Base-by-base conservation (phyloP, 2,113 vertebrate species). In the Oncorhynchus nerka region DNA sequence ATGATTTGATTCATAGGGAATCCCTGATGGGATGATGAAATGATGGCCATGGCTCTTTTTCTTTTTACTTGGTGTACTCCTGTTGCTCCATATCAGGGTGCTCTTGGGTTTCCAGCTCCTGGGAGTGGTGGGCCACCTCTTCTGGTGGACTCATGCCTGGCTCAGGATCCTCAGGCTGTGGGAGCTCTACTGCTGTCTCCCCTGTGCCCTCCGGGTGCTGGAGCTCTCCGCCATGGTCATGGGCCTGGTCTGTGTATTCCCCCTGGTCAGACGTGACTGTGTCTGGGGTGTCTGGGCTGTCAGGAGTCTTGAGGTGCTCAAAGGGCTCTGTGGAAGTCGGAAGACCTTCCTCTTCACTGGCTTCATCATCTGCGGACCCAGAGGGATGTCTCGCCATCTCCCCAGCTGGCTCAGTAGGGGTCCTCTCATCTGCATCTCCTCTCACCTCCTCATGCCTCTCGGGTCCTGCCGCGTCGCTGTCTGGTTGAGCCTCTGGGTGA, bases 351-450 rank as follows among this genome's bases (percentile, higher is more conserved):
- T n/a, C 19, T 28, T 79, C 83, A 1, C 51, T 11, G 74, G 49
- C 70, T 49, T 83, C 22, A 8, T 68, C 85, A 61, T 75, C 80
- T 77, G 20, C 82, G 26, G 83, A 5, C 15, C 3, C 74, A 48
- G 82, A 70, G 15, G 81, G 68, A 9, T n/a, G 71, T 34, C 77
- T 79, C 77, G 82, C 22, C 48, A 77, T 79, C 77, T 83, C 22
- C 48, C 39, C 83, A 75, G 71, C 79, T 75, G 74, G 73, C 24
- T 79, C 28, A 77, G 78, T 77, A 12, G 30, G 48, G 59, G 22
- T 55, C 24, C 67, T 19, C 83, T 79, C 71, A 70, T 81, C 48
- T 77, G 70, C 57, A 32, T 6, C 30, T 71, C 49, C 75, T 70
- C 0, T 77, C 48, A 22, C 71, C 71, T 61, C 73, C 20, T 79